phyloP scores from a whole-genome alignment of 2,888 invertebrate species.

The Archaeoteleia sp. region DNA sequence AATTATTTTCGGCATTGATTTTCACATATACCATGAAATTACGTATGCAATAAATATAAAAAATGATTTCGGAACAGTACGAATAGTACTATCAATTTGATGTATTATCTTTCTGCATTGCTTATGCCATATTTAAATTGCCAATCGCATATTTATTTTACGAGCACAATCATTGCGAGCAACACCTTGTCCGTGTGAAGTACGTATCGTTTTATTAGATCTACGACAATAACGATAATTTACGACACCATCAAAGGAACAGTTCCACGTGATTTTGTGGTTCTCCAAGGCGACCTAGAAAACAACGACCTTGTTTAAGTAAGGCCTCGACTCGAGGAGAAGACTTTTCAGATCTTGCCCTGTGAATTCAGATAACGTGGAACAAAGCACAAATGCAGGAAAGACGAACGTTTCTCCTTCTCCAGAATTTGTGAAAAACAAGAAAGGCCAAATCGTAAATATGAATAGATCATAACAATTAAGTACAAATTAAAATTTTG shows the following conservation, averaged over 20 bases:
- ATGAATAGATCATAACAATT: too few species aligned
- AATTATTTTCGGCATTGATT: too few species aligned
- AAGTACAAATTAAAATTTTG: too few species aligned
- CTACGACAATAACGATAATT: slow-evolving; percentile 28
- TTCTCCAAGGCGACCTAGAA: slow-evolving; percentile 42
- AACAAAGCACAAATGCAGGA: slow-evolving; percentile 37
- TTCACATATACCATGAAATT: too few species aligned
- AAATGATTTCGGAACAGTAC: too few species aligned
- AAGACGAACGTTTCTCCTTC: slow-evolving; percentile 20
- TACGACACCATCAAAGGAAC: slow-evolving; percentile 13
- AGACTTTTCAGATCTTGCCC: slow-evolving; percentile 35
- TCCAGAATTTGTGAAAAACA: slow-evolving; percentile 10
- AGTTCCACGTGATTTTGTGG: slow-evolving; percentile 30
- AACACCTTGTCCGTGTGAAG: slow-evolving; percentile 17
- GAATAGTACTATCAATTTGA: too few species aligned
- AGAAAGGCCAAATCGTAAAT: too few species aligned
- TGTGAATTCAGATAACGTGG: slow-evolving; percentile 35
- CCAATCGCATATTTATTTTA: slow-evolving; percentile 4
- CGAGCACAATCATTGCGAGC: slow-evolving; percentile 11
- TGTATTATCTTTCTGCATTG: too few species aligned
- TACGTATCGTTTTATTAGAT: slow-evolving; percentile 35
- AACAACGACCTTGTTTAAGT: slow-evolving; percentile 32
- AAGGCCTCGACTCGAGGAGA: slow-evolving; percentile 14
- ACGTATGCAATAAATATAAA: too few species aligned
- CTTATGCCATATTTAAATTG: slow-evolving; percentile 14